Base-by-base conservation (phyloP, 1,140 invertebrate genomes). In the Harlomillsia oculata region DNA sequence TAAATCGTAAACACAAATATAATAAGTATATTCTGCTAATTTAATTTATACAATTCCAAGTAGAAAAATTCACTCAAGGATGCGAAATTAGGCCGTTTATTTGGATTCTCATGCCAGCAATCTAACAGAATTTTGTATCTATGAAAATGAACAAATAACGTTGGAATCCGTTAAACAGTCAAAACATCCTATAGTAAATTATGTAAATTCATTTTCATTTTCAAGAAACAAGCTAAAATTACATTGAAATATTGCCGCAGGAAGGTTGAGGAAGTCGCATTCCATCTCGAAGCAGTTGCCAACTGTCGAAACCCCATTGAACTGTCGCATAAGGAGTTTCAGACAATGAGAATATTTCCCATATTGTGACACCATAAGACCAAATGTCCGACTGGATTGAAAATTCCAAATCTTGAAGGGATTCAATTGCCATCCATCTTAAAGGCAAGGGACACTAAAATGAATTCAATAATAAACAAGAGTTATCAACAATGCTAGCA, bases 241-340 rank as follows among this genome's bases (percentile, higher is more conserved):
- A 60, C 59, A 60, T 45, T 6, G 29, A 46, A 23, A 45, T 20
- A 20, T 54, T 55, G 29, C 21, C 39, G 48, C 30, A 60, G 5
- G 44, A 21, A 6, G 59, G 53, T 23, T 52, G 43, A 8, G 6
- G 20, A 46, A 60, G 50, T 29, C 59, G 46, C 25, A 51, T 39
- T 3, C 59, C 59, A 6, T 50, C 59, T 45, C 39, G 8, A 9
- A 60, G 48, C n/a, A 43, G n/a, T 40, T 56, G 44, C 52, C 46
- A 60, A 18, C 21, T 36, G n/a, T 5, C 21, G 11, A 37, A 48
- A 39, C 48, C 21, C 53, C 59, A 60, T n/a, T 55, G 18, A 3
- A 54, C 3, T 0, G 46, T 20, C 13, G 39, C 48, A 23, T 60
- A 60, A 34, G 59, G 59, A 18, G 23, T n/a, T 6, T 36, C 26